Percentiles rank a stretch among this genome's conserved stretches.
These are phyloP conservation scores for Rutpela maculata DNA, from an alignment of 2,888 invertebrate genomes.

Conservation along the genomic window DNA sequence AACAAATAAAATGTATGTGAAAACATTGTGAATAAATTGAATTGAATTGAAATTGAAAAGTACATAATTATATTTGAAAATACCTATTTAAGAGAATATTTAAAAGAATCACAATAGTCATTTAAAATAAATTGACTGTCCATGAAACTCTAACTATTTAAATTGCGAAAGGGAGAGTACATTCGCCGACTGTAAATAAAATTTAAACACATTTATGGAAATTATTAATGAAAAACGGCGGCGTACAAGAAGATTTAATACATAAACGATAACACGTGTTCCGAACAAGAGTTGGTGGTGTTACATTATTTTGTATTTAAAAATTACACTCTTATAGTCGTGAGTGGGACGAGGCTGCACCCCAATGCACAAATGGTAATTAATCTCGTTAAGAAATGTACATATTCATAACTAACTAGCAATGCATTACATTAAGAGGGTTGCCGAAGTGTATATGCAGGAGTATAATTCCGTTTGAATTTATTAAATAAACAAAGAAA, in stretches of 20 bases:
- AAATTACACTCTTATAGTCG: constrained; percentile 4
- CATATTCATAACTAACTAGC: constrained; percentile 11
- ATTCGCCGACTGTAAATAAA: not conserved
- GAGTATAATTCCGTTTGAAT: no score
- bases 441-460: not conserved
- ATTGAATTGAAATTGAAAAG: no score
- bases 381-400: constrained; percentile 13
- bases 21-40: no score
- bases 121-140: not conserved
- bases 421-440: not conserved
- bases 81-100: no score
- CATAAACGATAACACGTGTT: constrained; percentile 7
- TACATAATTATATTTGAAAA: no score
- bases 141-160: not conserved
- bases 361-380: constrained; percentile 18
- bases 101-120: no score
- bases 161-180: not conserved
- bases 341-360: constrained; percentile 25
- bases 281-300: constrained; percentile 16
- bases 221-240: not conserved
- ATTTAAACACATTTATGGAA: not conserved
- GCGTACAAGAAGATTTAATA: not conserved
- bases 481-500: no score
- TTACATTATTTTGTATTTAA: not conserved
- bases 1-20: no score